Conservation (phyloP, 2,888 invertebrate genomes). For the Dysmachus trigonus region DNA sequence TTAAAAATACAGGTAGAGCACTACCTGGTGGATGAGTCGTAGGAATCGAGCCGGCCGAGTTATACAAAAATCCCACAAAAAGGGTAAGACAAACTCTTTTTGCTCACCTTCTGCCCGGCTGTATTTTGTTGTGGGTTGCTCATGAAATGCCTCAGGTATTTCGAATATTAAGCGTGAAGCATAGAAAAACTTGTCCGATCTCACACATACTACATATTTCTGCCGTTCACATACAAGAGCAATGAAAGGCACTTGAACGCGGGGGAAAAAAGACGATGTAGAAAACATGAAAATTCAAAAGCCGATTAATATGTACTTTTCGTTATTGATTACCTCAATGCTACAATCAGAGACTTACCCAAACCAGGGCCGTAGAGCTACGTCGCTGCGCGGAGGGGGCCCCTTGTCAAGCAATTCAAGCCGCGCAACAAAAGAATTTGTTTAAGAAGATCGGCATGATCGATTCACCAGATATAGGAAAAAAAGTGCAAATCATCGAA, state of each 20-base stretch:
- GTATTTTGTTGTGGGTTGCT: conserved; percentile 35
- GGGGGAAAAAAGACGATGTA: not conserved
- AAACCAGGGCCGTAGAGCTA: not conserved
- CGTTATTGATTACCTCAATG: conserved; percentile 43
- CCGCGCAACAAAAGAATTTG: conserved; percentile 32
- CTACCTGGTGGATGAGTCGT: not conserved
- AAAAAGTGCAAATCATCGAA: conserved; percentile 39
- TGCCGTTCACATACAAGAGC: not conserved
- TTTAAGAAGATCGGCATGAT: conserved; percentile 38
- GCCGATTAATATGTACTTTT: conserved; percentile 43
- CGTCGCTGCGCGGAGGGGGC: not conserved
- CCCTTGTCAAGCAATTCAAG: not conserved
- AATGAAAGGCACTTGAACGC: not conserved
- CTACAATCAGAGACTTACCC: conserved; percentile 18
- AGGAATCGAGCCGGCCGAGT: not conserved
- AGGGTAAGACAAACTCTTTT: not conserved
- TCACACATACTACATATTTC: not conserved
- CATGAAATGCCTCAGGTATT: conserved; percentile 27
- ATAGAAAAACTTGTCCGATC: conserved; percentile 38
- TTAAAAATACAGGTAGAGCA: conserved; percentile 3
- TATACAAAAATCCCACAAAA: conserved; percentile 7
- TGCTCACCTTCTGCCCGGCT: not conserved
- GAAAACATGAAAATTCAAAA: conserved; percentile 25
- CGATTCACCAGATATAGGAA: conserved; percentile 16
- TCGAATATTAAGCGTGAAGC: conserved; percentile 26